A percentile compares a stretch with the other conserved stretches of the same genome.
Conservation (phyloP, 2,113 vertebrate species). For the Barbus barbus region DNA sequence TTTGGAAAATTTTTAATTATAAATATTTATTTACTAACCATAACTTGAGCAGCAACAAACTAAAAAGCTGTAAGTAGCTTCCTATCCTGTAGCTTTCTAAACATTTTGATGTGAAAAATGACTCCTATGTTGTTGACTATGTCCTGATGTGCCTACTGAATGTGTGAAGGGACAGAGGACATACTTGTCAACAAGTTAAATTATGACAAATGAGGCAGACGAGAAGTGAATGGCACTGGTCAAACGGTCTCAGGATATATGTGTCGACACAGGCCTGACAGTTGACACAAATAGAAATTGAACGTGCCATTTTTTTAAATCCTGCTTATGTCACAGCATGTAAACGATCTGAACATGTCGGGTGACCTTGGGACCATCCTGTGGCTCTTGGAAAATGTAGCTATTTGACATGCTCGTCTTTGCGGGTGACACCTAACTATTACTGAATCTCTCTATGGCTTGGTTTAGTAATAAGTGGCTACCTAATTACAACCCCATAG, state of each 20-base stretch:
- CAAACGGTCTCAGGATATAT: not conserved
- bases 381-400: slow-evolving; percentile 25
- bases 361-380: slow-evolving; percentile 3
- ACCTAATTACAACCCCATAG: slow-evolving; percentile 25
- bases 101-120: not conserved
- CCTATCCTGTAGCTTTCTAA: not conserved
- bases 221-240: not conserved
- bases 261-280: not conserved
- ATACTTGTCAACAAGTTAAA: slow-evolving; percentile 38
- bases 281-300: slow-evolving; percentile 29
- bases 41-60: no score
- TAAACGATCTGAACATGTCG: slow-evolving; percentile 12
- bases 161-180: slow-evolving; percentile 10
- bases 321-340: slow-evolving; percentile 53
- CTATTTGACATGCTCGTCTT: slow-evolving; percentile 2
- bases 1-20: no score
- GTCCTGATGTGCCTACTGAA: not conserved
- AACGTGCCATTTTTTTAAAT: slow-evolving; percentile 60
- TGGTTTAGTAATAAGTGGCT: slow-evolving; percentile 25
- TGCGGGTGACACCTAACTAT: slow-evolving; percentile 26
- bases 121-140: slow-evolving; percentile 17
- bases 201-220: slow-evolving; percentile 9
- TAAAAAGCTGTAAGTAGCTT: not conserved
- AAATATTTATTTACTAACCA: no score
- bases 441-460: slow-evolving; percentile 8